Evolutionary conservation across 2,113 vertebrate genomes (phyloP), one percentile per base, ranked within the genome.

Genomic region (Pavo muticus): DNA sequence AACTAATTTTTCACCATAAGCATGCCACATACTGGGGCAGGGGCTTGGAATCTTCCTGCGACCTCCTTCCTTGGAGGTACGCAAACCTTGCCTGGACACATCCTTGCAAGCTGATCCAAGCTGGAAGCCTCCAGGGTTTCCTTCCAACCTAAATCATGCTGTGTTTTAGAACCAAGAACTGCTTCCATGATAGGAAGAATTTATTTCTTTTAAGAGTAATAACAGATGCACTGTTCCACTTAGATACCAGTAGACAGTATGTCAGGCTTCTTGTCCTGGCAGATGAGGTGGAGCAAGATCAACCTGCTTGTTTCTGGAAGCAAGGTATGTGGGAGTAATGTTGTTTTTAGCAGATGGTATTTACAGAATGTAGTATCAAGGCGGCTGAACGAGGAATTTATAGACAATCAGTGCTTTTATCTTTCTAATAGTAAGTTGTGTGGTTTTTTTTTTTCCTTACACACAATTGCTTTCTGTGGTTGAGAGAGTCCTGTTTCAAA

Each of bases 241-340:
- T 69, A 64, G 68, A 83, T 65, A 29, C 40, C 45, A 4, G 61
- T 57, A 76, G 50, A 24, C 45, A 44, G 12, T 16, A 37, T 67
- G 45, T 60, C 37, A 25, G 18, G 1, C 5, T 61, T 76, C 92
- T 60, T 83, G 12, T 60, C 9, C 4, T 65, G 30, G 50, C 72
- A 77, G 45, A 50, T 21, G 60, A 68, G 57, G 74, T 72, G 37
- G 29, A 78, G 63, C 27, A 73, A 76, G 32, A 83, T 69, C 42
- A 78, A 37, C 47, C 79, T 88, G 56, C 45, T 86, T 67, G 29
- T 68, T 87, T 91, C 81, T 89, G 83, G 63, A 70, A 91, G 48
- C 27, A 21, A 52, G 65, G 21, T 59, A 10, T 11, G n/a, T 44
- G 67, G 71, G 69, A 71, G 37, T 86, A 42, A 11, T 30, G 74